Conservation (phyloP, 2,797 vertebrate genomes). For the Pangasius larnaudii region DNA sequence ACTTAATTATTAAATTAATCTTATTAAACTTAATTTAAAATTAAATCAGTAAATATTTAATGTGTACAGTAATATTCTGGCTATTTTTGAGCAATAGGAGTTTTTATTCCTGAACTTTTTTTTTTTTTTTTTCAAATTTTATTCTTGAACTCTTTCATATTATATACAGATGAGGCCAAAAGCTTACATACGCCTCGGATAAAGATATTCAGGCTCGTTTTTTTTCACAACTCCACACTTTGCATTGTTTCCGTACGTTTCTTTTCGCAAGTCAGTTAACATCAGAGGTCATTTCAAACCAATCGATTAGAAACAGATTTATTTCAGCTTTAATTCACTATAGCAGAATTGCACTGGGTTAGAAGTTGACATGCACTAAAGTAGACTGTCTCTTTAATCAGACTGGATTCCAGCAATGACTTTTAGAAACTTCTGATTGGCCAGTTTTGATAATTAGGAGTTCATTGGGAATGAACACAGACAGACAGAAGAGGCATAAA, state of each 20-base stretch:
- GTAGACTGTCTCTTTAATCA: neutral
- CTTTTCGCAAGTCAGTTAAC: neutral
- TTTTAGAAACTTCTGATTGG: neutral
- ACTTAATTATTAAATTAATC: neutral
- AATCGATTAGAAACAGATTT: neutral
- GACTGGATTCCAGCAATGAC: neutral
- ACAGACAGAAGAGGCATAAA: neutral
- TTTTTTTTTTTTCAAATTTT: neutral
- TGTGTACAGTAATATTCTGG: neutral
- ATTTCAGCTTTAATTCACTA: neutral
- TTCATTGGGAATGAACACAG: neutral
- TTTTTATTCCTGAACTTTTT: neutral
- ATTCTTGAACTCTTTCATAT: neutral
- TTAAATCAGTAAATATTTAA: neutral
- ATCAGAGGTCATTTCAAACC: neutral
- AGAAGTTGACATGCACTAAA: neutral
- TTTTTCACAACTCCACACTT: neutral
- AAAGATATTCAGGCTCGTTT: neutral
- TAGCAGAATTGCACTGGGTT: neutral
- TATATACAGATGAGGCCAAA: neutral
- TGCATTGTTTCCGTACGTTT: neutral
- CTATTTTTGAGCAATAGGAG: neutral
- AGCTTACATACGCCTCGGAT: neutral
- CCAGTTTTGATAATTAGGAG: neutral
- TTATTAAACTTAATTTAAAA: too few relatives aligned